A percentile compares a stretch with the other conserved stretches of the same genome.
Evolutionary conservation across 2,888 invertebrate species (phyloP).

Genomic region (Agrypnus murinus): DNA sequence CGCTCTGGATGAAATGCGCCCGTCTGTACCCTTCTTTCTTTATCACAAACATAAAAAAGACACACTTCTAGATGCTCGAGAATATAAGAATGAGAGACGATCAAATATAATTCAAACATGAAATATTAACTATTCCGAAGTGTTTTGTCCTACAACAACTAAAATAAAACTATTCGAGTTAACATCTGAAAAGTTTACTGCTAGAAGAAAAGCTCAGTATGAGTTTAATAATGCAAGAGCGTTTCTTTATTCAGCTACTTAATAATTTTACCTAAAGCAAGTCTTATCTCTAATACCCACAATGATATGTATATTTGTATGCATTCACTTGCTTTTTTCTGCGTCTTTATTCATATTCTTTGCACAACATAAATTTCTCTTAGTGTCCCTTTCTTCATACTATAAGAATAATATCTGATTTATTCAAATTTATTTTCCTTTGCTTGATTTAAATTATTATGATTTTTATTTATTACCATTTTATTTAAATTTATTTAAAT

Average conservation of each 20-base stretch:
- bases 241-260: conserved; percentile 29
- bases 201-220: conserved; percentile 38
- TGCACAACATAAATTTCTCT: no score
- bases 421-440: no score
- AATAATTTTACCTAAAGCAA: conserved; percentile 34
- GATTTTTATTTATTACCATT: no score
- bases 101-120: conserved; percentile 45
- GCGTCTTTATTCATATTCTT: not conserved
- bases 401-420: no score
- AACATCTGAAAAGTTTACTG: conserved; percentile 39
- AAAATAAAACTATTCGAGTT: conserved; percentile 41
- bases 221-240: conserved; percentile 39
- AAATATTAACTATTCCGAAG: conserved; percentile 47
- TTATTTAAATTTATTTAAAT: no score
- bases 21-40: not conserved
- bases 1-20: conserved; percentile 49
- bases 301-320: no score
- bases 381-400: no score
- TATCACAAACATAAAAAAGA: conserved; percentile 34
- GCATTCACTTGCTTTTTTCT: not conserved
- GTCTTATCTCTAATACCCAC: not conserved
- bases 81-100: conserved; percentile 36
- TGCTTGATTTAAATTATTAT: no score
- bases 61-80: conserved; percentile 41
- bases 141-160: conserved; percentile 39